A percentile compares a stretch with the other conserved stretches of the same genome.
These are phyloP conservation scores for Campopleginae sp. DNA, from an alignment of 2,888 invertebrate genomes.

Conservation along the genomic window DNA sequence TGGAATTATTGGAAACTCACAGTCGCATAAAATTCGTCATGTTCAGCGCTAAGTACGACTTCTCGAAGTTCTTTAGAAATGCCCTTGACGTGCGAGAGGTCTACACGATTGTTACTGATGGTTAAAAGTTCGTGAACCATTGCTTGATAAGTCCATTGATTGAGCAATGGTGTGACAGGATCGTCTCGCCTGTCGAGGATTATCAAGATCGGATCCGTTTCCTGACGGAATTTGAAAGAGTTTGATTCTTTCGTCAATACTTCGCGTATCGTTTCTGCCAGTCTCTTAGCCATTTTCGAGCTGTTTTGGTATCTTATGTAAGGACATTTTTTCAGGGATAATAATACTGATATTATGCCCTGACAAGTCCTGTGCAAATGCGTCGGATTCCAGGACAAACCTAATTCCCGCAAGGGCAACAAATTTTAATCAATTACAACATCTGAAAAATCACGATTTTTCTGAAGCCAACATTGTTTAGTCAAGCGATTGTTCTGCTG, in stretches of 20 bases:
- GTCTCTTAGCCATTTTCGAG: slow-evolving; percentile 92
- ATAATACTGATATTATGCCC: slow-evolving; percentile 93
- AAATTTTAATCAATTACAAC: background rate
- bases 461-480: background rate
- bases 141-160: slow-evolving; percentile 99
- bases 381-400: slow-evolving; percentile 91
- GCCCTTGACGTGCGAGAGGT: slow-evolving; percentile 92
- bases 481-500: background rate
- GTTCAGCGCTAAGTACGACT: slow-evolving; percentile 96
- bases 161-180: slow-evolving; percentile 97
- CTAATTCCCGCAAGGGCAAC: slow-evolving; percentile 78
- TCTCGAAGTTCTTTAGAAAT: slow-evolving; percentile 95
- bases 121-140: slow-evolving; percentile 99
- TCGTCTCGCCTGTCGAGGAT: slow-evolving; percentile 97
- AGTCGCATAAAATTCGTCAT: slow-evolving; percentile 98
- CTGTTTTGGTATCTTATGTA: slow-evolving; percentile 95
- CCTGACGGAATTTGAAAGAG: slow-evolving; percentile 93
- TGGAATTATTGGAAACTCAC: slow-evolving; percentile 83
- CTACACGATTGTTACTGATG: slow-evolving; percentile 92
- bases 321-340: slow-evolving; percentile 96
- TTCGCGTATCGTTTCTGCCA: slow-evolving; percentile 94
- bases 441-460: slow-evolving; percentile 12
- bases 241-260: slow-evolving; percentile 94
- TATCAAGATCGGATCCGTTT: slow-evolving; percentile 91
- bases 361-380: slow-evolving; percentile 92